These are phyloP conservation scores for Bovichtus diacanthus DNA, from an alignment of 2,797 vertebrate species.

Conservation along the genomic window DNA sequence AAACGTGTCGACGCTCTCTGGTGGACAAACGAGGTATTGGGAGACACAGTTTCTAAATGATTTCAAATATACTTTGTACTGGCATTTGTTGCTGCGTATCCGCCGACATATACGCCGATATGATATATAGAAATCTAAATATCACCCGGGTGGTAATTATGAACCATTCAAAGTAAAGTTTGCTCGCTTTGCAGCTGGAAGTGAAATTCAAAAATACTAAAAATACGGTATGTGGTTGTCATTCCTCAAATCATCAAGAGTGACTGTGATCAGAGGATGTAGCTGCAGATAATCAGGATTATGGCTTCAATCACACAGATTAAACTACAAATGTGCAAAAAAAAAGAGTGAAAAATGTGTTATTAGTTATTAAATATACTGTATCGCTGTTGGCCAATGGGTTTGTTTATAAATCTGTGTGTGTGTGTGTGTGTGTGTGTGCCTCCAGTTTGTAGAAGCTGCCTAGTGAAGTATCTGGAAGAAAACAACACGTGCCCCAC, in stretches of 20 bases:
- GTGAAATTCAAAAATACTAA: not conserved
- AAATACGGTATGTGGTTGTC: too few species aligned
- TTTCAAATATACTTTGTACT: not conserved
- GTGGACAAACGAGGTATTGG: not conserved
- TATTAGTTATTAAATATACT: not conserved
- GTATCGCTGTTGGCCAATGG: not conserved
- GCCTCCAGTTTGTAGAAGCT: slow-evolving; percentile 95
- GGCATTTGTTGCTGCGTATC: not conserved
- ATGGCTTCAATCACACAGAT: not conserved
- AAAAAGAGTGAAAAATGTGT: not conserved
- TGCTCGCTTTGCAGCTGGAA: not conserved
- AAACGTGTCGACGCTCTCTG: not conserved
- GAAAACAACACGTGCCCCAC: slow-evolving; percentile 99
- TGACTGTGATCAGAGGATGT: not conserved
- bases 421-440: not conserved
- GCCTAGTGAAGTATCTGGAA: slow-evolving; percentile 98
- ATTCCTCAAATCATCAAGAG: not conserved
- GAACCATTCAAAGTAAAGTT: not conserved
- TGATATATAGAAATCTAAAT: not conserved
- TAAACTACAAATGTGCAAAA: too few species aligned
- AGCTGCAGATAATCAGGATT: not conserved
- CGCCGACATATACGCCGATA: not conserved
- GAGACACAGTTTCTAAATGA: not conserved
- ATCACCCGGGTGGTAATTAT: not conserved
- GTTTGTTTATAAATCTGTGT: not conserved